A percentile compares a stretch with the other conserved stretches of the same genome.
phyloP scores from a whole-genome alignment of 2,888 invertebrate genomes.

The Chesias legatella region DNA sequence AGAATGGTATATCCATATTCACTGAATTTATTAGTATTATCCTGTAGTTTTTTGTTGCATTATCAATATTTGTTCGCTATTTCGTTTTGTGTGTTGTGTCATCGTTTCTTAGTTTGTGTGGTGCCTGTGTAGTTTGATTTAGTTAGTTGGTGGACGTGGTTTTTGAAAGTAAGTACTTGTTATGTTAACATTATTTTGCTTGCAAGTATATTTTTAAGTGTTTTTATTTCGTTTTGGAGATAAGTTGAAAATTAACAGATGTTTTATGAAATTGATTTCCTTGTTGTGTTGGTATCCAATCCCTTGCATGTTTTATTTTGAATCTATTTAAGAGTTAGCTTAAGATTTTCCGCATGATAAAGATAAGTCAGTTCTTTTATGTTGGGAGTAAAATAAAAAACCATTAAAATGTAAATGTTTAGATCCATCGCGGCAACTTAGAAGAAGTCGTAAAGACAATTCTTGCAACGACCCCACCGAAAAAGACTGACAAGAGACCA shows the following conservation, averaged over 20 bases:
- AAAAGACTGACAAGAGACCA: slow-evolving; percentile 58
- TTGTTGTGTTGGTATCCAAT: slow-evolving; percentile 8
- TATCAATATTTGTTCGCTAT: slow-evolving; percentile 14
- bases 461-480: slow-evolving; percentile 66
- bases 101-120: slow-evolving; percentile 11
- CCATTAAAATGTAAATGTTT: slow-evolving; percentile 19
- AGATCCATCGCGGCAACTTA: slow-evolving; percentile 82
- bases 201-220: background rate
- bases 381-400: too few species aligned
- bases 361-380: background rate
- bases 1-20: too few species aligned
- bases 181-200: slow-evolving; percentile 10
- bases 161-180: slow-evolving; percentile 17
- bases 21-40: too few species aligned
- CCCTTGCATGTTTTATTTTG: too few species aligned
- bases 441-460: slow-evolving; percentile 69
- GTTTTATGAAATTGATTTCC: slow-evolving; percentile 8
- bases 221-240: background rate
- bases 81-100: slow-evolving; percentile 14
- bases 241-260: background rate
- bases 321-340: too few species aligned
- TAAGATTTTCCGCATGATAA: too few species aligned
- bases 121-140: slow-evolving; percentile 16
- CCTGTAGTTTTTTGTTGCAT: background rate
- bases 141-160: slow-evolving; percentile 22